Conservation (phyloP, 1,140 invertebrate species). For the Lasioglossum baleicum region DNA sequence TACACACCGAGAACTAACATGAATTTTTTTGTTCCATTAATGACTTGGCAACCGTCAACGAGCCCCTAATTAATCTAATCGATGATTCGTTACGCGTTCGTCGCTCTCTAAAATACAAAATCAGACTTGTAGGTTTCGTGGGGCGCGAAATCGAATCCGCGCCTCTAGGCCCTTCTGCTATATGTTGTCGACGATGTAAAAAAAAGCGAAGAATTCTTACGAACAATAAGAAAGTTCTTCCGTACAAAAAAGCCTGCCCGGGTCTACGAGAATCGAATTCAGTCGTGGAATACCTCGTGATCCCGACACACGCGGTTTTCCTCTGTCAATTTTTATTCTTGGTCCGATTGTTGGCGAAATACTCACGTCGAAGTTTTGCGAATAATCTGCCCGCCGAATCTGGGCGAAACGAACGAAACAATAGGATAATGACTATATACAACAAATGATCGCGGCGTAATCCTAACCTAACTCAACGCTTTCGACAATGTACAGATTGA, state of each 20-base stretch:
- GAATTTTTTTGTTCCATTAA: constrained; percentile 23
- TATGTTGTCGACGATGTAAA: not conserved
- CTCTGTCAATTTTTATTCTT: not conserved
- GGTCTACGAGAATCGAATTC: not conserved
- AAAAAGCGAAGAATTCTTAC: not conserved
- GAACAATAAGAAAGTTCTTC: not conserved
- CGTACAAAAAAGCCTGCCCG: not conserved
- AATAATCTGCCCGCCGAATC: constrained; percentile 1
- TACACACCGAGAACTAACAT: constrained; percentile 54
- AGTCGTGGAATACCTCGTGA: not conserved
- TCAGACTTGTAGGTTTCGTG: constrained; percentile 64
- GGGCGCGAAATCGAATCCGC: constrained; percentile 9
- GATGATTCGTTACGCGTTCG: constrained; percentile 16
- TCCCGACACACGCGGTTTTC: not conserved
- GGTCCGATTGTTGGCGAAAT: constrained; percentile 15
- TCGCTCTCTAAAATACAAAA: constrained; percentile 62
- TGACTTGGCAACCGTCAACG: constrained; percentile 13
- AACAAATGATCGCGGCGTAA: constrained; percentile 25
- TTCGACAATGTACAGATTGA: constrained; percentile 25
- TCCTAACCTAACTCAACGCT: constrained; percentile 14
- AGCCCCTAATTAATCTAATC: constrained; percentile 37
- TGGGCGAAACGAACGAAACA: constrained; percentile 18
- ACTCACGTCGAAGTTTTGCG: constrained; percentile 10
- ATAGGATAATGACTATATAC: constrained; percentile 40
- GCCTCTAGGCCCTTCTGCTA: constrained; percentile 40